Evolutionary conservation across 92 coral and sea anemone genomes (phyloP).

Genomic region (Zoanthus sociatus): DNA sequence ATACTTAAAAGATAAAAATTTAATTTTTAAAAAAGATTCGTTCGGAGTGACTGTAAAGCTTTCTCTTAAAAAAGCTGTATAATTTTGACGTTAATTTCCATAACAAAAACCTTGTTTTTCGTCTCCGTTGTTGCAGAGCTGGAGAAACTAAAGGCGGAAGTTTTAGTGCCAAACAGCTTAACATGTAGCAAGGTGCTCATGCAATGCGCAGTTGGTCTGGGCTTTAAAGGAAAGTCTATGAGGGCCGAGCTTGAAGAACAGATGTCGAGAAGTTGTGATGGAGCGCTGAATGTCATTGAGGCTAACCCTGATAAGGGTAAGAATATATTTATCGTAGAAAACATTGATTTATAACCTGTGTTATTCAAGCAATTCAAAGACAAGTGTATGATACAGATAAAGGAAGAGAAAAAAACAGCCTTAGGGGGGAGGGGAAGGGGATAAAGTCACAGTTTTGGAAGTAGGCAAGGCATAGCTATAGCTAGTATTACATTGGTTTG

Average conservation of each 20-base stretch:
- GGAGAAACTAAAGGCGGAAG: slow-evolving; percentile 58
- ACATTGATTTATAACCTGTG: too few species aligned
- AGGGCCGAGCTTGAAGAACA: slow-evolving; percentile 47
- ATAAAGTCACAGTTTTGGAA: too few species aligned
- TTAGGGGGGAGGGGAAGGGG: too few species aligned
- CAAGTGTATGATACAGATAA: too few species aligned
- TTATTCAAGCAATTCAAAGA: too few species aligned
- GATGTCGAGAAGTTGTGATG: slow-evolving; percentile 56
- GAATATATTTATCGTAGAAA: not conserved
- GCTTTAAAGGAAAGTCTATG: slow-evolving; percentile 49
- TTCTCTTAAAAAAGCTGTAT: too few species aligned
- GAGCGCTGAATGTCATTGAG: slow-evolving; percentile 61
- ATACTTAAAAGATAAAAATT: too few species aligned
- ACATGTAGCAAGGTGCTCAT: slow-evolving; percentile 71
- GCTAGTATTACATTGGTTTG: too few species aligned
- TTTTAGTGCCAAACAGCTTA: slow-evolving; percentile 53
- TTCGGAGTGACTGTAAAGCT: too few species aligned
- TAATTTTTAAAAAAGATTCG: too few species aligned
- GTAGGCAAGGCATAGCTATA: too few species aligned
- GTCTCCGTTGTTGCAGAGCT: slow-evolving; percentile 17
- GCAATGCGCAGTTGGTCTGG: slow-evolving; percentile 55
- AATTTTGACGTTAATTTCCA: not conserved
- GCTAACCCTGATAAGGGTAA: slow-evolving; percentile 39
- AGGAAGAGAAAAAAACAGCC: too few species aligned
- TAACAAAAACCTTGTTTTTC: not conserved